Evolutionary conservation across 1,140 invertebrate genomes (phyloP), one percentile per base, ranked within the genome.

Genomic region (Metopolophium dirhodum): DNA sequence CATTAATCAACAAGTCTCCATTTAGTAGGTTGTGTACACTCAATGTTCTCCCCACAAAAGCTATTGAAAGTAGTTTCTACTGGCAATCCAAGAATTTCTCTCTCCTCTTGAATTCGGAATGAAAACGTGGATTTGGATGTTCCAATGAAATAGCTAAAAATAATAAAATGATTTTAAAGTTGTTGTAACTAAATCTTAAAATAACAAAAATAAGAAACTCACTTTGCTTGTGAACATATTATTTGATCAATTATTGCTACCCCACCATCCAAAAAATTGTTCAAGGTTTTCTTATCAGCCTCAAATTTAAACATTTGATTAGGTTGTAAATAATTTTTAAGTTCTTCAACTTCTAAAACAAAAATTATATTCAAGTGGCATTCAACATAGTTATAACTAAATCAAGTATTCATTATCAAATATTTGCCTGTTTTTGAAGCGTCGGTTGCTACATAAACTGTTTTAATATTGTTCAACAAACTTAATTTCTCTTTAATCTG

Each of bases 171-270:
- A 30, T 26, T 45, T 45, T 68, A 45, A 41, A 57, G 8, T 57
- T 41, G 41, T 45, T 54, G 37, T 26, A 37, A 37, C 22, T 89
- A 23, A 30, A 85, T 88, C 91, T 45, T 93, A 51, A 87, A 54
- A 82, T 94, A 94, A 94, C 82, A 94, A 82, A 61, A 90, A 77
- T 83, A 93, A 94, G 54, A 93, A 68, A 94, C 77, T 94, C 95
- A 97, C 96, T 96, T 96, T 11, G 98, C 97, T 95, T 98, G 96
- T 0, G 98, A 97, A 96, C 98, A 99, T 94, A 99, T 98, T 94
- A 99, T 98, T 96, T 99, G 99, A 95, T 99, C 99, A 93, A 99
- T 97, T 94, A 99, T 99, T 4, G 99, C 98, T 77, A 98, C 95
- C 30, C 97, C 98, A 37, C 99, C 99, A 95, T 99, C 98, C 95